Evolutionary conservation across 2,113 vertebrate genomes (phyloP).

Genomic region (Chloropsis cyanopogon): DNA sequence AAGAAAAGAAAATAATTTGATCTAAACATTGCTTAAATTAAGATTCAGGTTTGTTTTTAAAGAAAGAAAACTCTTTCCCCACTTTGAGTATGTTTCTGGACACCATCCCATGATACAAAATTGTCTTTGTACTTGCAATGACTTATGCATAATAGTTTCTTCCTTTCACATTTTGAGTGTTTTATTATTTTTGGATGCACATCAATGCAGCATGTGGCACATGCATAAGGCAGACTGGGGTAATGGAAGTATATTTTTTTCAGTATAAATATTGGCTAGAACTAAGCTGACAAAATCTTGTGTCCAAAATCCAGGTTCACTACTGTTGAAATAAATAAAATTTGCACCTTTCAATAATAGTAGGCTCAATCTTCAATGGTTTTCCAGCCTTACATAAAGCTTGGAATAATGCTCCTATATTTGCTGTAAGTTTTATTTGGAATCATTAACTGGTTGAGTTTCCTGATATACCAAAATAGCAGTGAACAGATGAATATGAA

Average conservation of each 20-base stretch:
- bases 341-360: neutral
- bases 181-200: slow-evolving; percentile 69
- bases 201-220: slow-evolving; percentile 45
- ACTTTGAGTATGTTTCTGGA: slow-evolving; percentile 49
- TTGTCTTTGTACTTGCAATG: slow-evolving; percentile 59
- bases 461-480: neutral
- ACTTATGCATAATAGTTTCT: slow-evolving; percentile 57
- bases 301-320: neutral
- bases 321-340: neutral
- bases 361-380: neutral
- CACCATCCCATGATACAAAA: slow-evolving; percentile 48
- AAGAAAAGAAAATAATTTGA: slow-evolving; percentile 58
- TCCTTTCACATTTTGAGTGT: slow-evolving; percentile 58
- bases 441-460: neutral
- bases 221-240: neutral
- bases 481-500: neutral
- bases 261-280: neutral
- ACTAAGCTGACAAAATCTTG: neutral
- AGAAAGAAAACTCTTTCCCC: slow-evolving; percentile 55
- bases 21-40: slow-evolving; percentile 62
- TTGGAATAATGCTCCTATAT: neutral
- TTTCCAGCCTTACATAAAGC: neutral
- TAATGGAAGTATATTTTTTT: slow-evolving; percentile 9
- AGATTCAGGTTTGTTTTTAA: slow-evolving; percentile 68
- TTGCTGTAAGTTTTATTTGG: neutral